Conservation (phyloP, 2,888 invertebrate genomes). For the Matsumyia berberina region DNA sequence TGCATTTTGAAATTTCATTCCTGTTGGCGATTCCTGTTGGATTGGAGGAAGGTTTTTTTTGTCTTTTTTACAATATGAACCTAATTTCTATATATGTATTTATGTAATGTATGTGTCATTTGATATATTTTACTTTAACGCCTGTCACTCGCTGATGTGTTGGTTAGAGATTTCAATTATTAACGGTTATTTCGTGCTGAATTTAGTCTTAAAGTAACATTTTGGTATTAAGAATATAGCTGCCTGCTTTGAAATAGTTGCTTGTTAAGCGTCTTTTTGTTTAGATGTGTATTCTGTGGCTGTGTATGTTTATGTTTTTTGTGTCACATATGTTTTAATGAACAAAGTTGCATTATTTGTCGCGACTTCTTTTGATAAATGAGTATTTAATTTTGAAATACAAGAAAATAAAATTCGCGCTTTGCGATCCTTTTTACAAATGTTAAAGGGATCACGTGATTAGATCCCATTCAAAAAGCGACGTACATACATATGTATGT, state of each 20-base stretch:
- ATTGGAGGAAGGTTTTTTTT: slow-evolving; percentile 62
- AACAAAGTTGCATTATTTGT: slow-evolving; percentile 23
- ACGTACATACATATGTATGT: not conserved
- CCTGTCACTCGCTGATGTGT: slow-evolving; percentile 49
- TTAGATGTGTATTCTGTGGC: slow-evolving; percentile 37
- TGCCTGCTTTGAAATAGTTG: slow-evolving; percentile 32
- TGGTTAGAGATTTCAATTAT: slow-evolving; percentile 42
- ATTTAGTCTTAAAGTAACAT: slow-evolving; percentile 41
- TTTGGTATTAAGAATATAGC: slow-evolving; percentile 28
- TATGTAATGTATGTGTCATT: slow-evolving; percentile 20
- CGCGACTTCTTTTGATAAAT: slow-evolving; percentile 44
- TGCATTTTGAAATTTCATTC: slow-evolving; percentile 79
- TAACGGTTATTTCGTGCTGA: slow-evolving; percentile 61
- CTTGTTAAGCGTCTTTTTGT: slow-evolving; percentile 43
- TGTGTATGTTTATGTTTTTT: slow-evolving; percentile 32
- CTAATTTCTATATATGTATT: slow-evolving; percentile 7
- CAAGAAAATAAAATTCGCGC: slow-evolving; percentile 13
- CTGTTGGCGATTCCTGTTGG: slow-evolving; percentile 82
- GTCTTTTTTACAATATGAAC: slow-evolving; percentile 21
- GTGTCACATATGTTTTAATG: slow-evolving; percentile 62
- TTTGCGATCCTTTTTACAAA: slow-evolving; percentile 36
- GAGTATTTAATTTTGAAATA: slow-evolving; percentile 10
- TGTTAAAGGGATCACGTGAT: slow-evolving; percentile 44
- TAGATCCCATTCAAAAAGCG: slow-evolving; percentile 1
- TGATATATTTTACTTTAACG: slow-evolving; percentile 16